Base-by-base conservation (phyloP, 1,140 invertebrate genomes). In the Steinernema khuongi region DNA sequence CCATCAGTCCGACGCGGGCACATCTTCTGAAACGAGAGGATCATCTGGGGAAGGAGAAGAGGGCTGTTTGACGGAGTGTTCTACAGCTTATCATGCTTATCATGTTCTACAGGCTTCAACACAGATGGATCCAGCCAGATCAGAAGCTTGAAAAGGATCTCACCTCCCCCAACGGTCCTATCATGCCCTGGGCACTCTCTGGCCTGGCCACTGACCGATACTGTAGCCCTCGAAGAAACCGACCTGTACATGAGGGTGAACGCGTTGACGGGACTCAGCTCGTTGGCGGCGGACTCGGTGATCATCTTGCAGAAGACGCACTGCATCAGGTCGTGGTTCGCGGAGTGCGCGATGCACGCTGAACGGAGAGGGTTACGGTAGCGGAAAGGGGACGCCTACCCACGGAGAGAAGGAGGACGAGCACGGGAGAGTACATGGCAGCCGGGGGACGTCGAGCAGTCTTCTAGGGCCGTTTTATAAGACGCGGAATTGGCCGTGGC, bases 1-100 rank as follows among this genome's bases (percentile, higher is more conserved):
- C 74, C 67, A 77, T 77, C 14, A 77, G 68, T 11, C 75, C 75
- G 67, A 77, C 67, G 31, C 73, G 66, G 28, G 44, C 31, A 68
- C 74, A 76, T 66, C 50, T 32, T 70, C 71, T 75, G 33, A 69
- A 77, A 77, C 33, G 67, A 18, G 72, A 73, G 66, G 14, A 26
- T 68, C 50, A 60, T 60, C 36, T 7, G 7, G 36, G 36, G n/a
- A n/a, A n/a, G n/a, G n/a, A n/a, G n/a, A n/a, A n/a, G n/a, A n/a
- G n/a, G n/a, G n/a, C n/a, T n/a, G n/a, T n/a, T n/a, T n/a, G n/a
- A n/a, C n/a, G n/a, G n/a, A n/a, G n/a, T n/a, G n/a, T n/a, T n/a
- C n/a, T n/a, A n/a, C n/a, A n/a, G n/a, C n/a, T n/a, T n/a, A n/a
- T n/a, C n/a, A n/a, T n/a, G n/a, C n/a, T n/a, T n/a, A n/a, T n/a